Evolutionary conservation across 2,113 vertebrate genomes (phyloP).

Genomic region (Sciurus niger): DNA sequence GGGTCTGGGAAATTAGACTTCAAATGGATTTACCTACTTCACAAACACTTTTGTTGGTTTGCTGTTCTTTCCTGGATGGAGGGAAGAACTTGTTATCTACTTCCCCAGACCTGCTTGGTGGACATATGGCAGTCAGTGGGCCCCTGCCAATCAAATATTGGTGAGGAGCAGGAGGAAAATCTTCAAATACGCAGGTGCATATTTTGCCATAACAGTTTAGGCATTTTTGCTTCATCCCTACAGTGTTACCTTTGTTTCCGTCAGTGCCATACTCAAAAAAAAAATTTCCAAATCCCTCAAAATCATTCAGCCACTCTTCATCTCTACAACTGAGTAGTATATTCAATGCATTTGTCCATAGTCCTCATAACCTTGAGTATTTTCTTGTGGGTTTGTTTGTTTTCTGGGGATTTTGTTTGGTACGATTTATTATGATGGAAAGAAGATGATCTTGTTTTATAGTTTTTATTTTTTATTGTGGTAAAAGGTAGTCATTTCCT

Average conservation of each 20-base stretch:
- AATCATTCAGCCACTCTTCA: neutral
- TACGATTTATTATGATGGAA: neutral
- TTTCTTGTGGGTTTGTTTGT: neutral
- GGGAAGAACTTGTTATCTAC: neutral
- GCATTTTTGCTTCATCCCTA: neutral
- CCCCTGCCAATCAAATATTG: neutral
- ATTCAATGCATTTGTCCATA: neutral
- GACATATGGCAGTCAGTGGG: too few species aligned
- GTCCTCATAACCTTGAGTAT: neutral
- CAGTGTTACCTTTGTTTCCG: neutral
- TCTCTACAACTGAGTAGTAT: neutral
- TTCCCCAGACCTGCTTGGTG: neutral
- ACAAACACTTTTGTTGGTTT: neutral
- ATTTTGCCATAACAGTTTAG: neutral
- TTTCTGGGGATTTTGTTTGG: neutral
- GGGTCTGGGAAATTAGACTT: neutral
- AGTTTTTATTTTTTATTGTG: neutral
- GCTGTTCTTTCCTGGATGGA: neutral
- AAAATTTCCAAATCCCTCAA: neutral
- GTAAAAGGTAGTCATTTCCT: conserved; percentile 19
- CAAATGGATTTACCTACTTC: neutral
- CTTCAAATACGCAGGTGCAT: neutral
- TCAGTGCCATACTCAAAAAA: neutral
- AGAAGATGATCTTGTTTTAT: neutral
- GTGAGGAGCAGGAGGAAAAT: neutral